Evolutionary conservation across 2,113 vertebrate species (phyloP), one percentile per base, ranked within the genome.

Genomic region (Athene noctua): DNA sequence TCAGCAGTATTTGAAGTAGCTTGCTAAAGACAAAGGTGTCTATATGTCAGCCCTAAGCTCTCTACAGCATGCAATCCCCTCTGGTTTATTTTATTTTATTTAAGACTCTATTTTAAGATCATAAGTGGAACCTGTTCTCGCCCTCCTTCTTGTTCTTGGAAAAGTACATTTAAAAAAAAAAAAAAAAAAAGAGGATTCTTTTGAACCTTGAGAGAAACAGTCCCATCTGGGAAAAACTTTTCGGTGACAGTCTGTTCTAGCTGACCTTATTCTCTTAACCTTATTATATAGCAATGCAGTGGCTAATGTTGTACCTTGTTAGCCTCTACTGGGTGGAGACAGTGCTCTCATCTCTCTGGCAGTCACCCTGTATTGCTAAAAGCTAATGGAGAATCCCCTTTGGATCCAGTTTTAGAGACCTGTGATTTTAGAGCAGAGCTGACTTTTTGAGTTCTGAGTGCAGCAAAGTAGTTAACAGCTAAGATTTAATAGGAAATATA

Each of bases 1-100:
- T 95, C 93, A 94, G 89, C 86, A 91, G 61, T 86, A 84, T 94
- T 88, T 93, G 92, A 90, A 78, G 57, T 47, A 88, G n/a, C 57
- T 84, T 78, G 32, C 79, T 71, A 63, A 90, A 95, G 86, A 83
- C 75, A 88, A 80, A 55, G 42, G n/a, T 63, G 49, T 72, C 81
- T 90, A 5, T n/a, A 30, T 70, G 52, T 51, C 51, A 78, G 29
- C 67, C 23, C 67, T 67, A 77, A 80, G 19, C 11, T 62, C 49
- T 88, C 65, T 61, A 38, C 15, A 74, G 49, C 21, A 27, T 57
- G 30, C 34, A 92, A 4, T 52, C 22, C 44, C 18, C 18, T 78
- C 55, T 52, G 32, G 25, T 70, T 83, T 74, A 44, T 68, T 65
- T 91, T 66, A n/a, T 59, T 80, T 89, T 73, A 57, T 40, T 91